Conservation (phyloP, 2,113 vertebrate species). For the Hepsetus odoe region DNA sequence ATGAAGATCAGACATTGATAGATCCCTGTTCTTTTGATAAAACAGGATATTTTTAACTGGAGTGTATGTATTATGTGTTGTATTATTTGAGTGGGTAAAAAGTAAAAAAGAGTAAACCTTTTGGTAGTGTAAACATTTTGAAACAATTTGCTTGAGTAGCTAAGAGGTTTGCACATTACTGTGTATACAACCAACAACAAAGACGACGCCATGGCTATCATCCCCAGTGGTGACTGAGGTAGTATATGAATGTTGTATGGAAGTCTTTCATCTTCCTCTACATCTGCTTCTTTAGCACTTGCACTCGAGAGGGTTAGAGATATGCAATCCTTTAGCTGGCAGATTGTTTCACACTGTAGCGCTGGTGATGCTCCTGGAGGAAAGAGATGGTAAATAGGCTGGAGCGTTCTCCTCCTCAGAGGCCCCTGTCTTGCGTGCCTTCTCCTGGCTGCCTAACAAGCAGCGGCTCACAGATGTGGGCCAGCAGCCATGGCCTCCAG, state of each 20-base stretch:
- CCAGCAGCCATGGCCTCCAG: slow-evolving; percentile 59
- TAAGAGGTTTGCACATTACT: no score
- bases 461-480: slow-evolving; percentile 61
- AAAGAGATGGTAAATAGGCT: slow-evolving; percentile 26
- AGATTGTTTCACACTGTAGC: slow-evolving; percentile 4
- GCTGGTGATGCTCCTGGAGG: slow-evolving; percentile 24
- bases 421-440: slow-evolving; percentile 24
- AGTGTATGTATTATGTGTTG: no score
- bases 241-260: background rate
- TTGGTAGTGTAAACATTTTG: no score
- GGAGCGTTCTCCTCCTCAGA: slow-evolving; percentile 44
- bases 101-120: no score
- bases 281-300: background rate
- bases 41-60: no score
- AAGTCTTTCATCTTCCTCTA: background rate
- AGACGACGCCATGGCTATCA: background rate
- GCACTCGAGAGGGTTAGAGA: background rate
- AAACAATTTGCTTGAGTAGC: no score
- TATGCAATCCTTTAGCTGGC: slow-evolving; percentile 19
- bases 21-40: no score
- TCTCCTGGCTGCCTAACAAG: slow-evolving; percentile 49
- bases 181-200: no score
- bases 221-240: background rate
- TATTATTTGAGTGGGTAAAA: no score
- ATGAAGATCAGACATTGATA: no score